phyloP scores from a whole-genome alignment of 1,140 invertebrate species.

The Zophobas atratus region DNA sequence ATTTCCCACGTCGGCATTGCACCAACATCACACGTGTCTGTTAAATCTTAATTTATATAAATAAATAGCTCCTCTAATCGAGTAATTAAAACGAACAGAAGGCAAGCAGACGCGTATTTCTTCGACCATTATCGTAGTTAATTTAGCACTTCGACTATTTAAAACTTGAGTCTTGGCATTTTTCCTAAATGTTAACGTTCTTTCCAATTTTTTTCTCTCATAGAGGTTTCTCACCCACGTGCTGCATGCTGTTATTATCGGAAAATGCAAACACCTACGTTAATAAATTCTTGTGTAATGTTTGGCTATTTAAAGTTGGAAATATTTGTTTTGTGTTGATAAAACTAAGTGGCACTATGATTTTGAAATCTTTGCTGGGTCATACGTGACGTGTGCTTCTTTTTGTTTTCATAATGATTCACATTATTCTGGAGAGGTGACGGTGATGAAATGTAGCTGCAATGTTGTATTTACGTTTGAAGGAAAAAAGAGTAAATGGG shows the following conservation, averaged over 20 bases:
- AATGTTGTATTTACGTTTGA: too few species aligned
- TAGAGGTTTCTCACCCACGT: not conserved
- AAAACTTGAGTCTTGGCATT: slow-evolving; percentile 6
- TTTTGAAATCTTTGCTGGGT: slow-evolving; percentile 6
- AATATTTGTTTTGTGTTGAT: slow-evolving; percentile 22
- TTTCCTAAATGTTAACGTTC: slow-evolving; percentile 15
- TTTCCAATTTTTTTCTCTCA: not conserved
- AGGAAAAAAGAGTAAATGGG: too few species aligned
- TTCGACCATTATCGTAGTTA: slow-evolving; percentile 11
- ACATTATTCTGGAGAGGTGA: too few species aligned
- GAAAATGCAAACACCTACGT: slow-evolving; percentile 22
- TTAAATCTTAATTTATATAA: not conserved
- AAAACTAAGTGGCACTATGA: slow-evolving; percentile 6
- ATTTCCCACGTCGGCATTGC: not conserved
- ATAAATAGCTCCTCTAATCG: slow-evolving; percentile 17
- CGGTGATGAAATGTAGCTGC: too few species aligned
- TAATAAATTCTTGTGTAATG: not conserved
- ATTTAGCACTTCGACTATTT: slow-evolving; percentile 3
- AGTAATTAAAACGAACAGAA: slow-evolving; percentile 7
- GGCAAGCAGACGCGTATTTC: slow-evolving; percentile 10
- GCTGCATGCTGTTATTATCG: slow-evolving; percentile 1
- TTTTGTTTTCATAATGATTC: too few species aligned
- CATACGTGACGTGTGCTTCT: too few species aligned
- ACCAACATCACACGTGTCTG: not conserved
- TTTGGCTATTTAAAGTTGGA: slow-evolving; percentile 7